Conservation (phyloP, 2,113 vertebrate genomes). For the Sapajus apella region DNA sequence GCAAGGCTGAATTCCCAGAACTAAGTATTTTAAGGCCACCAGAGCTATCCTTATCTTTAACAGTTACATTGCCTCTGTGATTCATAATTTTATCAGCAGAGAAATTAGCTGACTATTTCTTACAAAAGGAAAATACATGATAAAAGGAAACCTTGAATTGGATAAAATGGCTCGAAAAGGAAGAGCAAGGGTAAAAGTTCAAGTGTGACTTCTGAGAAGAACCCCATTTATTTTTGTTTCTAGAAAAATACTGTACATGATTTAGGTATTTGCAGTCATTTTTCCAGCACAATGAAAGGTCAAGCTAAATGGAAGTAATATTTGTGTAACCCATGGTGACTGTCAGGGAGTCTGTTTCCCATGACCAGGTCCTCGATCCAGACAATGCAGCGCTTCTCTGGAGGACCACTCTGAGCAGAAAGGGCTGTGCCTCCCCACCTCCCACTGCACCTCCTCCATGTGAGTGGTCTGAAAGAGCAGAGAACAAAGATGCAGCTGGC, state of each 20-base stretch:
- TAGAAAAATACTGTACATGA: constrained; percentile 23
- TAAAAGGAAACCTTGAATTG: constrained; percentile 62
- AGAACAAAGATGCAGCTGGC: not conserved
- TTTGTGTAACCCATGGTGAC: constrained; percentile 53
- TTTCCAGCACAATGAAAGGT: constrained; percentile 62
- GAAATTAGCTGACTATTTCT: constrained; percentile 48
- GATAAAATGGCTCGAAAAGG: constrained; percentile 67
- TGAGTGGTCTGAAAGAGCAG: not conserved
- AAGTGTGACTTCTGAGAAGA: constrained; percentile 60
- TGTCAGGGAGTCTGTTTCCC: constrained; percentile 24
- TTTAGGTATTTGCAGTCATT: constrained; percentile 65
- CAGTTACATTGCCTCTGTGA: constrained; percentile 18
- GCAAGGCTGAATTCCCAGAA: not conserved
- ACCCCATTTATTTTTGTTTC: constrained; percentile 65
- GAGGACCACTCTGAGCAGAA: not conserved
- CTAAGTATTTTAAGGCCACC: not conserved
- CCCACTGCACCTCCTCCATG: not conserved
- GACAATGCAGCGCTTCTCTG: not conserved
- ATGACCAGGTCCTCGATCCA: not conserved
- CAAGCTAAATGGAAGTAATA: constrained; percentile 54
- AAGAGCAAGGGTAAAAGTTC: constrained; percentile 63
- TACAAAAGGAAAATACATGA: constrained; percentile 49
- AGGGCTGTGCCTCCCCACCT: not conserved
- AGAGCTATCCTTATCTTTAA: not conserved
- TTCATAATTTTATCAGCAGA: constrained; percentile 52